Evolutionary conservation across 2,888 invertebrate species (phyloP).

Genomic region (Pammene aurita): DNA sequence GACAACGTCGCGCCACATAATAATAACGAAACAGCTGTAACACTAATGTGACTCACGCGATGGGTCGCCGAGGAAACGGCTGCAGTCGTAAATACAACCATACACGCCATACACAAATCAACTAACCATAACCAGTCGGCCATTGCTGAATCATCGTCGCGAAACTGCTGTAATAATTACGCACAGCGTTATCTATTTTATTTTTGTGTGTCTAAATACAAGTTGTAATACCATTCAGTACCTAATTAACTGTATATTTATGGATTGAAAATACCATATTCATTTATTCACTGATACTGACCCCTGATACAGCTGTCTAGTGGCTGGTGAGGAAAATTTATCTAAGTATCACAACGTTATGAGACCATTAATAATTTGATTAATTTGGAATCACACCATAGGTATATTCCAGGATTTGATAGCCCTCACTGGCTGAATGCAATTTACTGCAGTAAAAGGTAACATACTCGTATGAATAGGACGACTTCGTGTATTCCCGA

Average conservation of each 20-base stretch:
- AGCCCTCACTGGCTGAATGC: slow-evolving; percentile 30
- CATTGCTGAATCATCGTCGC: slow-evolving; percentile 31
- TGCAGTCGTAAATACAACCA: slow-evolving; percentile 66
- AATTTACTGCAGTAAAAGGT: slow-evolving; percentile 33
- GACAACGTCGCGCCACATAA: slow-evolving; percentile 60
- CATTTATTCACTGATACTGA: no score
- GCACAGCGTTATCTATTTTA: no score
- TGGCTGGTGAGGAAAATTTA: no score
- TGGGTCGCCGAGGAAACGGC: slow-evolving; percentile 64
- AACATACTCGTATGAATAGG: no score
- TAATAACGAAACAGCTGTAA: slow-evolving; percentile 61
- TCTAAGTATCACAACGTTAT: slow-evolving; percentile 8
- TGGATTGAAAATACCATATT: no score
- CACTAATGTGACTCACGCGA: slow-evolving; percentile 65
- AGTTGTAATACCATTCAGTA: slow-evolving; percentile 6
- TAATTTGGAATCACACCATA: slow-evolving; percentile 20
- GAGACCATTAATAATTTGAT: slow-evolving; percentile 31
- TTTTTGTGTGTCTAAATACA: no score
- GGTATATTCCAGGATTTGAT: slow-evolving; percentile 17
- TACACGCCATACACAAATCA: slow-evolving; percentile 34
- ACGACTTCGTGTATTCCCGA: slow-evolving; percentile 27
- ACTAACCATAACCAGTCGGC: slow-evolving; percentile 32
- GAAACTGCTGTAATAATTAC: slow-evolving; percentile 22
- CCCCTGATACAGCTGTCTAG: no score
- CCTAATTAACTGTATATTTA: not conserved